Evolutionary conservation across 53 echinoderm and acorn worm genomes (phyloP), one percentile per base, ranked within the genome.

Genomic region (Paracentrotus lividus): DNA sequence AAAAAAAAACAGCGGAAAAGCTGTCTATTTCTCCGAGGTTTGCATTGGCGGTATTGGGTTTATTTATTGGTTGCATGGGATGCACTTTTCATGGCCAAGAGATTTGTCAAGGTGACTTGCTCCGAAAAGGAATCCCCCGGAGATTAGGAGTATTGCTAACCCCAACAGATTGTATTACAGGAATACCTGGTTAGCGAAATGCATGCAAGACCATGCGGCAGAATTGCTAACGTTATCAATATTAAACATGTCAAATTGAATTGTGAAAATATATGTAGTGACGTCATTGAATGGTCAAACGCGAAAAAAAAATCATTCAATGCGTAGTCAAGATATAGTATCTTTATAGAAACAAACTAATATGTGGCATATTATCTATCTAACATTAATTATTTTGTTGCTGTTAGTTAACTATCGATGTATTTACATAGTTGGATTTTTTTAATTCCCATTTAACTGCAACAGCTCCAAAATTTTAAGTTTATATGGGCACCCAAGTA

Each of bases 1-100:
- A n/a, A n/a, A n/a, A n/a, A 40, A 72, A 72, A 72, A 36, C 72
- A 40, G 72, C 72, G 72, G 72, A 40, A 40, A 72, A 72, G 40
- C 34, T 18, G 40, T 20, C 40, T 20, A 5, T 72, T 72, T 51
- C 58, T 38, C 88, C 33, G 38, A 55, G 21, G 23, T 5, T 88
- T n/a, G n/a, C n/a, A n/a, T n/a, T 88, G 29, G 57, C 51, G 88
- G 54, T 57, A 53, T n/a, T n/a, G 23, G 38, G 88, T 88, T 88
- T 88, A 56, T 88, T 88, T 88, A 88, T 88, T 88, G 38, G 57
- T 88, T 56, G 88, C 88, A 54, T 36, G 57, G 88, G 23, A 38
- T 88, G 88, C 24, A 88, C 59, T 88, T 88, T 58, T 38, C 85
- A 85, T 88, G 55, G 88, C 32, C 13, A 55, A 40, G 58, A 36